phyloP scores from a whole-genome alignment of 2,888 invertebrate genomes.

The Callinectes sapidus region DNA sequence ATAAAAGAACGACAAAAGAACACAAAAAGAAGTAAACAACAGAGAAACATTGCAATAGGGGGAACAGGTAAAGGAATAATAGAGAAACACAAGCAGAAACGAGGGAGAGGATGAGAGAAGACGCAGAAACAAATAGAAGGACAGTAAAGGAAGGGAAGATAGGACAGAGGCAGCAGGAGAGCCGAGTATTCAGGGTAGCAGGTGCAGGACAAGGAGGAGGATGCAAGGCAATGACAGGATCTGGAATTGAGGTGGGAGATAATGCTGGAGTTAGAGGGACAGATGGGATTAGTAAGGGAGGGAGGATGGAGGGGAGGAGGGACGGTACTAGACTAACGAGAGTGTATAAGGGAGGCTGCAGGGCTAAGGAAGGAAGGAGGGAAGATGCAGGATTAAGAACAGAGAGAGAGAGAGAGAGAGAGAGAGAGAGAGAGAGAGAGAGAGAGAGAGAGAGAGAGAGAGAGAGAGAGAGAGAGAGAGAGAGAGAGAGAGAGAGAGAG shows the following conservation, averaged over 20 bases:
- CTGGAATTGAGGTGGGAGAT: background rate
- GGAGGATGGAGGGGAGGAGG: background rate
- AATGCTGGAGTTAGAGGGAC: background rate
- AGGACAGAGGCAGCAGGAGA: background rate
- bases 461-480: background rate
- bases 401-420: background rate
- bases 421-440: background rate
- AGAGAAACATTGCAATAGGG: too few species aligned
- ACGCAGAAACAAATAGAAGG: background rate
- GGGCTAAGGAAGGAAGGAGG: background rate
- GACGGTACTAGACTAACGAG: background rate
- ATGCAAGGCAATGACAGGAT: background rate
- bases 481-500: too few species aligned
- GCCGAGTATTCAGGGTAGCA: background rate
- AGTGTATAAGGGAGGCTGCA: background rate
- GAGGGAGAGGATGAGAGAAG: background rate
- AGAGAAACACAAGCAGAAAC: background rate
- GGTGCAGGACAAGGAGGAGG: background rate
- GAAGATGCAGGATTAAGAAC: background rate
- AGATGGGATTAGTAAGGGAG: background rate
- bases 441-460: background rate
- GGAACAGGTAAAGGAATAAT: background rate
- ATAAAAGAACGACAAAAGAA: background rate
- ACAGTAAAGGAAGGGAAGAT: background rate
- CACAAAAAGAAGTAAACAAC: too few species aligned